Evolutionary conservation across 2,113 vertebrate genomes (phyloP), one percentile per base, ranked within the genome.

Genomic region (Noturus placidus): DNA sequence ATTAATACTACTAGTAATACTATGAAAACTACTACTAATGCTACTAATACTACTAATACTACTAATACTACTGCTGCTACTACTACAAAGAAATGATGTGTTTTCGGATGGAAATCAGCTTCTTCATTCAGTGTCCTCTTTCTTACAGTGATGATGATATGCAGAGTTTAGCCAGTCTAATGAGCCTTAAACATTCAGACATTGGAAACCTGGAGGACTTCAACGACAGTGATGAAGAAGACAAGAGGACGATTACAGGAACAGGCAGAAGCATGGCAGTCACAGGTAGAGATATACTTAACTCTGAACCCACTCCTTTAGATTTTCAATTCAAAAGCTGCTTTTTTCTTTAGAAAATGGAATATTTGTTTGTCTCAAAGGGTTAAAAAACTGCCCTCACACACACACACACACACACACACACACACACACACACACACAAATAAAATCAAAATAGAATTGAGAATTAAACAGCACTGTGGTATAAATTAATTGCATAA

Each of bases 161-260:
- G 97, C 97, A 97, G 93, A 98, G 97, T 86, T 87, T 98, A 83
- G 97, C 97, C 85, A 98, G 97, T 92, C 94, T 98, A 22, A 95
- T 97, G 96, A 98, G 97, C 5, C 93, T 97, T 88, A 97, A 97
- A 78, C 96, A 95, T 42, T 94, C 95, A 0, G 97, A 97, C 0
- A 93, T 98, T 19, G 97, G 96, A 6, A 97, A 97, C 91, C 91
- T 98, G 93, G 96, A 97, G 0, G 97, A 98, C 92, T 98, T 98
- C 38, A 95, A 96, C 0, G 97, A 98, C 87, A 97, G 97, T 0
- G 97, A 97, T 0, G 97, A 97, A 35, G 95, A 95, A 7, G 95
- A 95, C 4, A 92, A 88, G 82, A 92, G 87, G 77, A 7, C 82
- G 46, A 89, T 85, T 87, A 79, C 86, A 19, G 92, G 91, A 57